phyloP scores from a whole-genome alignment of 2,113 vertebrate species.

The Cebus imitator region DNA sequence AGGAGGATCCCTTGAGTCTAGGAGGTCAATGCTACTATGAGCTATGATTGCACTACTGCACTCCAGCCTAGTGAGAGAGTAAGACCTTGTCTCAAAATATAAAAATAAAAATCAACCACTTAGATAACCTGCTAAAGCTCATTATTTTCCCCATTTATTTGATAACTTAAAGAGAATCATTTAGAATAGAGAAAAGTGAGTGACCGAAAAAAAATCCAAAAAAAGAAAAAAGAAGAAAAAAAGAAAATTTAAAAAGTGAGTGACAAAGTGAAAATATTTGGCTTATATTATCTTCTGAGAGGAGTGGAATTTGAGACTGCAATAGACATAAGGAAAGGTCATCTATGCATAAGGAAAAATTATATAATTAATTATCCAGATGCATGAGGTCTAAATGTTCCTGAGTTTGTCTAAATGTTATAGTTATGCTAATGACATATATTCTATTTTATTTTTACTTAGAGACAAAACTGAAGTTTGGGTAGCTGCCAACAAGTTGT shows the following conservation, averaged over 20 bases:
- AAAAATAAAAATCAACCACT: not conserved
- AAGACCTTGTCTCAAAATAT: too few species aligned
- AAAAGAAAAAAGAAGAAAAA: not conserved
- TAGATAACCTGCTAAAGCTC: not conserved
- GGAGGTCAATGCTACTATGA: too few species aligned
- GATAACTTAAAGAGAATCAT: not conserved
- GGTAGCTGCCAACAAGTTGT: not conserved
- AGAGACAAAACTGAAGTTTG: not conserved
- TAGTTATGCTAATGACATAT: not conserved
- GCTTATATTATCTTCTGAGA: not conserved
- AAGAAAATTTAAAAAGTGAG: too few species aligned
- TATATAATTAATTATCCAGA: not conserved
- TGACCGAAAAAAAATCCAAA: not conserved
- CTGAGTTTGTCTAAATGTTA: not conserved
- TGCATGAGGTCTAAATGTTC: not conserved
- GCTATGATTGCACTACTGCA: too few species aligned
- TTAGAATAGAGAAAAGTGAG: not conserved
- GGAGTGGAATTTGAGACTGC: not conserved
- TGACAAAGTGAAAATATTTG: not conserved
- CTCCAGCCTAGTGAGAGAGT: too few species aligned
- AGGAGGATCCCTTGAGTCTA: too few species aligned
- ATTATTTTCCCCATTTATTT: not conserved
- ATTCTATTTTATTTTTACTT: not conserved
- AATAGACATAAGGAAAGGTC: not conserved
- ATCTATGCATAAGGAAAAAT: not conserved